Percentiles rank a stretch among this genome's conserved stretches.
These are phyloP conservation scores for Conus canariensis DNA, from an alignment of 2,888 invertebrate species.

Conservation along the genomic window DNA sequence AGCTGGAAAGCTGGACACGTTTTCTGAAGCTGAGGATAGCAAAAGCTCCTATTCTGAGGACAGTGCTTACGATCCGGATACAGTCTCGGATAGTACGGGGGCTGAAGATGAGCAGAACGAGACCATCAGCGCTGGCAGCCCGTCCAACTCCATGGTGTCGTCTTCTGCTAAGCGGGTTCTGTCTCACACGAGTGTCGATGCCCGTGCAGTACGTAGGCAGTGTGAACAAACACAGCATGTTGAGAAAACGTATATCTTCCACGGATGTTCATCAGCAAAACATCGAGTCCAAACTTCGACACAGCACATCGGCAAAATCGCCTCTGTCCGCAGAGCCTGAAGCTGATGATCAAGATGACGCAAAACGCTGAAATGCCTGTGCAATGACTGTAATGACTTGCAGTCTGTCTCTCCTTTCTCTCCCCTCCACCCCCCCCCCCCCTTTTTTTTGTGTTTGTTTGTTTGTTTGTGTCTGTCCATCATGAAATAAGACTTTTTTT, in stretches of 20 bases:
- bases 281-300: not conserved
- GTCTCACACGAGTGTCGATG: not conserved
- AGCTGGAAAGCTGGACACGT: not conserved
- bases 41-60: not conserved
- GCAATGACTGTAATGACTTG: too few relatives aligned
- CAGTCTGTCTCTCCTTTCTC: too few relatives aligned
- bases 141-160: too few relatives aligned
- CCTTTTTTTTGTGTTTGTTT: too few relatives aligned
- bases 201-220: not conserved
- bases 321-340: not conserved
- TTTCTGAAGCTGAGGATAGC: not conserved
- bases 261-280: not conserved
- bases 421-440: too few relatives aligned
- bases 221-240: not conserved
- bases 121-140: not conserved
- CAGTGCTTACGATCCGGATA: not conserved
- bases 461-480: too few relatives aligned
- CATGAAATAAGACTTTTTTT: too few relatives aligned
- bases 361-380: too few relatives aligned
- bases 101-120: not conserved
- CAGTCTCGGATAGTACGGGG: not conserved
- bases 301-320: not conserved
- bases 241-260: not conserved
- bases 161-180: not conserved
- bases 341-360: not conserved